Base-by-base conservation (phyloP, 2,888 invertebrate genomes). In the Chouioia cunea region DNA sequence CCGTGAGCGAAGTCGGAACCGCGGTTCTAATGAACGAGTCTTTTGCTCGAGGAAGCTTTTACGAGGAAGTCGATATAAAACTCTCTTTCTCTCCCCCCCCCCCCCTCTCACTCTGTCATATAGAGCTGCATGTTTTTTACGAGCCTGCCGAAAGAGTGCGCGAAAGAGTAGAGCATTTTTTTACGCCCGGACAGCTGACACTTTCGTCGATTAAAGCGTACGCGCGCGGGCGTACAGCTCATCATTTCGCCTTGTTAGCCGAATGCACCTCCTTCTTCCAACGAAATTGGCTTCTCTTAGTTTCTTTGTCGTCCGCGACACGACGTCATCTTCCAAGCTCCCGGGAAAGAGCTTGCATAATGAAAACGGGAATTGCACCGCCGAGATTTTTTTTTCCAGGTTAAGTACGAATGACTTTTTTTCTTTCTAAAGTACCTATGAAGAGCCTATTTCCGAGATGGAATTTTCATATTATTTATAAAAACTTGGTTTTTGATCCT, bases 21-120 rank as follows among this genome's bases (percentile, higher is more conserved):
- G 75, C 76, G 73, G 74, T 12, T 36, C 77, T 79, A 78, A 79
- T 79, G 78, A 79, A 77, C 76, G 76, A 77, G 68, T 62, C 70
- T 76, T 36, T 36, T 57, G 12, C 52, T 63, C 52, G 18, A 8
- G 36, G 36, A 10, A 36, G 36, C 36, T 36, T 36, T 36, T 36
- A 36, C 36, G 36, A 36, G 36, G 10, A 12, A 36, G 36, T 36
- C 36, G 36, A 36, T 36, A 36, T 36, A 36, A 36, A 36, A 36
- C 36, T 46, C 47, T 43, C 48, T 36, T 43, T n/a, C 16, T 43
- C 4, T 59, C 52, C 23, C 44, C 27, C 18, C 59, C 43, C 52
- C 54, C 50, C 64, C 60, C 53, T 20, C 43, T 22, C 36, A 20
- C 44, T 70, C 57, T 58, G 73, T 70, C 66, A 60, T 67, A 66